These are phyloP conservation scores for Dendrophyllia cribrosa DNA, from an alignment of 64 coral and sea anemone species.

Conservation along the genomic window DNA sequence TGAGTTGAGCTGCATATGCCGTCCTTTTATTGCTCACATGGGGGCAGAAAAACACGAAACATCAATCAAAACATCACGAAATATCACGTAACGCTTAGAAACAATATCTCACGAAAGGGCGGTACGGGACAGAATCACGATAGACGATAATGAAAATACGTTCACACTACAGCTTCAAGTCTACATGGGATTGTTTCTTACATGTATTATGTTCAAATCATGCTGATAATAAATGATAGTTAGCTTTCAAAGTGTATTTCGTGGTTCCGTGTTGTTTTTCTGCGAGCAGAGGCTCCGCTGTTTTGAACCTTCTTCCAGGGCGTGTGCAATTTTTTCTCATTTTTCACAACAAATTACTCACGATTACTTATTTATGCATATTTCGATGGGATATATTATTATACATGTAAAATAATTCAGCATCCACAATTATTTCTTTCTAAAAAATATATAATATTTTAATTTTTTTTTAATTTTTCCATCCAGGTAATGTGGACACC, in stretches of 20 bases:
- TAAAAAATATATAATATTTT: too few relatives aligned
- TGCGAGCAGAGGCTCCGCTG: background rate
- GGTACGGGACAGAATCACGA: background rate
- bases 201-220: too few relatives aligned
- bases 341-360: background rate
- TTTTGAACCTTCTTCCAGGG: background rate
- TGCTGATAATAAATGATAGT: too few relatives aligned
- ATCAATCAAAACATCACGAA: background rate
- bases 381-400: too few relatives aligned
- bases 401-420: background rate
- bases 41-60: background rate
- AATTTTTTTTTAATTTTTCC: too few relatives aligned
- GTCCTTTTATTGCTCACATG: background rate
- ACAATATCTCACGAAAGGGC: conserved; percentile 35
- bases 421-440: too few relatives aligned
- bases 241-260: background rate
- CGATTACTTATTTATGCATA: background rate
- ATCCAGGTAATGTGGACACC: too few relatives aligned
- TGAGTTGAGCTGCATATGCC: background rate
- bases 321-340: background rate
- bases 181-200: too few relatives aligned
- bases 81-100: conserved; percentile 2
- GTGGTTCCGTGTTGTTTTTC: background rate
- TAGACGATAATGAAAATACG: background rate
- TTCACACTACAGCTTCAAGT: background rate